Conservation (phyloP, 2,113 vertebrate genomes). For the Strix aluco region DNA sequence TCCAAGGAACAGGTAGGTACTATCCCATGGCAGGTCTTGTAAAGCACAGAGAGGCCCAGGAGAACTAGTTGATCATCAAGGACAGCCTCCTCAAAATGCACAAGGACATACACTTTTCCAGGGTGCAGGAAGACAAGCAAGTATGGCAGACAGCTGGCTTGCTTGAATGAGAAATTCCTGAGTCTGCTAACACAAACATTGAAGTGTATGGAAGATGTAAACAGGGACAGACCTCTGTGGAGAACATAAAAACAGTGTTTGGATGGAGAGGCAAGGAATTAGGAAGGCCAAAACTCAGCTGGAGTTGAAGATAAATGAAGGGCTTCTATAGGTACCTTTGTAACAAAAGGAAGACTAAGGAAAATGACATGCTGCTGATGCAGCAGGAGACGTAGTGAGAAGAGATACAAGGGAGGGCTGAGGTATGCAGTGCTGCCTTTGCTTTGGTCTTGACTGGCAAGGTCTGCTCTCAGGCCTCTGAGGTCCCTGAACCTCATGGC, state of each 20-base stretch:
- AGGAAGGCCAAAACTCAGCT: not conserved
- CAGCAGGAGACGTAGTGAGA: not conserved
- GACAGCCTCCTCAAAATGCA: not conserved
- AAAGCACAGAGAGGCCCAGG: not conserved
- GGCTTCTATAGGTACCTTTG: not conserved
- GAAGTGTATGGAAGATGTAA: not conserved
- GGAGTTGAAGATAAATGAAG: not conserved
- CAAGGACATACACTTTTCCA: not conserved
- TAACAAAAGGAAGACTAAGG: not conserved
- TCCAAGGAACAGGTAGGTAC: not conserved
- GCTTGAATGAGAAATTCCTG: not conserved
- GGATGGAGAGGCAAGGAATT: not conserved
- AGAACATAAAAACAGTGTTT: not conserved
- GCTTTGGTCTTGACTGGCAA: not conserved
- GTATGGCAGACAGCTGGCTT: not conserved
- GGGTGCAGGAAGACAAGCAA: not conserved
- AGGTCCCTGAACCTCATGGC: not conserved
- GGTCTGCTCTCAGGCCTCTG: not conserved
- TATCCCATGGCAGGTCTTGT: not conserved
- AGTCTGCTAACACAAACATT: not conserved
- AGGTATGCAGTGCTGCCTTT: not conserved
- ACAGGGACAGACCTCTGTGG: not conserved
- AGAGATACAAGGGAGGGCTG: not conserved
- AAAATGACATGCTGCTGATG: not conserved
- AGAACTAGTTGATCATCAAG: not conserved